Conservation (phyloP, 2,888 invertebrate species). For the Parelbella ahira region DNA sequence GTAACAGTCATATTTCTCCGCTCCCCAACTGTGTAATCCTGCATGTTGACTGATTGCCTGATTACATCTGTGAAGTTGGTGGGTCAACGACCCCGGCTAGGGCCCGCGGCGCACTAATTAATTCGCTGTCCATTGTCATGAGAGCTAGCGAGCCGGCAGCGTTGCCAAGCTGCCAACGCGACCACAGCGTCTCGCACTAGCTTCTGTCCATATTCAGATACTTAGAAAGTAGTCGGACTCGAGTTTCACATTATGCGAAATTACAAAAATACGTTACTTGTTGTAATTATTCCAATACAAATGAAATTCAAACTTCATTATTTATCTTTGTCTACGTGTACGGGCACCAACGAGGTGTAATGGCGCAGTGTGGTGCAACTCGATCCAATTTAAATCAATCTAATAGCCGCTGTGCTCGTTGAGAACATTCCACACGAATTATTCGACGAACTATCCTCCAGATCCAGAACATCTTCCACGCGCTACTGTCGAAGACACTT, state of each 20-base stretch:
- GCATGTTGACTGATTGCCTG: conserved; percentile 17
- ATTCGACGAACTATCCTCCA: conserved; percentile 19
- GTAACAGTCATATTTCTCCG: background rate
- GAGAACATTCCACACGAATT: conserved; percentile 28
- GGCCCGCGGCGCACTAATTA: conserved; percentile 17
- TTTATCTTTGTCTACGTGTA: background rate
- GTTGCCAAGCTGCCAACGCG: conserved; percentile 4
- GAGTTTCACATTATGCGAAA: no score
- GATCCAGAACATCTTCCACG: conserved; percentile 3
- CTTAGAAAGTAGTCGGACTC: no score
- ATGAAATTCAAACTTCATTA: no score
- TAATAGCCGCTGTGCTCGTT: conserved; percentile 23
- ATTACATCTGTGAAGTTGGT: conserved; percentile 18
- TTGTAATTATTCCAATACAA: no score
- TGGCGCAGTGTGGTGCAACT: conserved; percentile 23
- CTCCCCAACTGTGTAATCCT: background rate
- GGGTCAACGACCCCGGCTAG: conserved; percentile 17
- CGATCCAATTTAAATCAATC: conserved; percentile 30
- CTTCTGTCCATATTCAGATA: conserved; percentile 5
- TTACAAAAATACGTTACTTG: no score
- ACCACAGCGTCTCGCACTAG: conserved; percentile 1
- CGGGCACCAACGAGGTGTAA: conserved; percentile 1
- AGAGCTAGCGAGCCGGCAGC: no score
- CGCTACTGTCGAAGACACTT: conserved; percentile 8
- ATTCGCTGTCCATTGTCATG: conserved; percentile 19